Base-by-base conservation (phyloP, 2,888 invertebrate genomes). In the Hypsopygia costalis region DNA sequence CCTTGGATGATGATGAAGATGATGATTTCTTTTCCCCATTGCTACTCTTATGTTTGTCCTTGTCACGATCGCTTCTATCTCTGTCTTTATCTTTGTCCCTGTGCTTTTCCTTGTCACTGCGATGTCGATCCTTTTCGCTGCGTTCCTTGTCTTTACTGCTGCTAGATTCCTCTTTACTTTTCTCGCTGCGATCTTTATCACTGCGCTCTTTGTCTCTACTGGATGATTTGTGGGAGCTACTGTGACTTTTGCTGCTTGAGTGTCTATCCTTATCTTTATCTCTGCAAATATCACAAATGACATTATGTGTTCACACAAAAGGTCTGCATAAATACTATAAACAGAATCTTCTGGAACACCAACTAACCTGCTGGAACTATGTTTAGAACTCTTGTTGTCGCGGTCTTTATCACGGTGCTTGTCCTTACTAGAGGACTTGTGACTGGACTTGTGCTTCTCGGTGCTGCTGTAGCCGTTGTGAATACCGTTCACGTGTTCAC, bases 401-500 rank as follows among this genome's bases (percentile, higher is more conserved):
- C 90, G 89, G 51, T 93, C 92, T 64, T 92, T 93, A 61, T 93
- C 92, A 49, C 92, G 90, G 66, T 93, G 91, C 63, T 92, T 93
- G 62, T 93, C 93, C 64, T 91, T 92, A 68, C 91, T 92, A 6
- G 92, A 92, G 21, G 92, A 93, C 73, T 93, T 92, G 73, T 92
- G 92, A 63, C 91, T 92, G 51, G 91, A 81, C 79, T 89, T 79
- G 80, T 91, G 77, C 74, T 89, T 89, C 43, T 87, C 82, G 46
- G 90, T 82, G 62, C 81, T 80, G 71, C 61, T 71, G 75, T 93
- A 95, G 40, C 95, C 96, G 85, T 95, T 94, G 65, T 93, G 94
- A 68, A 95, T 87, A 44, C 95, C 95, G 88, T 95, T 95, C 85
- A 94, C 89, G 86, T 93, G 92, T 77, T 89, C 90, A 70, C 66